Base-by-base conservation (phyloP, 37 sponge, comb jelly and placozoan genomes). In the Cladorhizidae sp. region DNA sequence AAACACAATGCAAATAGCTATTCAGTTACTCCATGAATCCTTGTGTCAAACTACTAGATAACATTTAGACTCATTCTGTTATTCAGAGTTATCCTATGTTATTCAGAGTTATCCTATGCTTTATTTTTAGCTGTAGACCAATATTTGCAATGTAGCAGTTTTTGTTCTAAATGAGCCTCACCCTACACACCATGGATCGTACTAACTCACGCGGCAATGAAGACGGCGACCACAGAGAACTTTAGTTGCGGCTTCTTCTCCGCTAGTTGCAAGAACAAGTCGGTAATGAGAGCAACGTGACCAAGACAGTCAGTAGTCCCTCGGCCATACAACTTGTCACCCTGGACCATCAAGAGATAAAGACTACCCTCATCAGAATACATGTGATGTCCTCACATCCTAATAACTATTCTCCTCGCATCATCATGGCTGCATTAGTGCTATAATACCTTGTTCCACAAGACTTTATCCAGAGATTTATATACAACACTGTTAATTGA, bases 291-390 rank as follows among this genome's bases (percentile, higher is more conserved):
- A 33, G 92, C 92, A 28, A 92, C 92, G 38, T 92, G 92, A 23
- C 92, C 92, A 18, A 92, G 87, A 57, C 92, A 91, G 78, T 91
- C 92, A 26, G 92, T 91, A 17, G 92, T 91, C 26, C 92, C 92
- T 28, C 92, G 73, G 20, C 87, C 92, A 74, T 86, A 91, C 84
- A 91, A 72, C 82, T 86, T 91, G 80, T 91, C 92, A 35, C 87
- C 92, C 84, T 88, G 67, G 31, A 71, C 26, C 6, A 61, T 6
- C 62, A 61, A 61, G n/a, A n/a, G n/a, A n/a, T n/a, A n/a, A 54
- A 20, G 18, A 18, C 17, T 54, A 20, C 14, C 14, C 56, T 54
- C 56, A 54, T 54, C 17, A 54, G 18, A 54, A 18, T 14, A 20
- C 56, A 54, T 54, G 18, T 20, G 18, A 18, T 18, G 18, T 64